Evolutionary conservation across 2,888 invertebrate species (phyloP), one percentile per base, ranked within the genome.

Genomic region (Panorpa germanica): DNA sequence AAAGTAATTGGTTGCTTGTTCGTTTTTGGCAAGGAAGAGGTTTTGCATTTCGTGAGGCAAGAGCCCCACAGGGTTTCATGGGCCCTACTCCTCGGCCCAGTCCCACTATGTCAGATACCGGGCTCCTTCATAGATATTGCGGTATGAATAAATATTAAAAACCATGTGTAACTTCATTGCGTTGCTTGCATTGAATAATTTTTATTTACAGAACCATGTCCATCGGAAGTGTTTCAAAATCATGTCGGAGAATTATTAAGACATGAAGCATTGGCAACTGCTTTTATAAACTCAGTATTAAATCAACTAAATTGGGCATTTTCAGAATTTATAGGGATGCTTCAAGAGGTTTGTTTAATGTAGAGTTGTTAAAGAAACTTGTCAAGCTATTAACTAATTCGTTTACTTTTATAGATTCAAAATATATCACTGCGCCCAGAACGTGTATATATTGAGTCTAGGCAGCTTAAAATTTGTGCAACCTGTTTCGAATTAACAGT

Each of bases 271-370:
- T 57, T 65, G 12, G 69, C 80, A 0, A 70, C 71, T 0, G 54
- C 65, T 1, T 80, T 74, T 45, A 55, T 85, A 8, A 80, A 82
- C 50, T 80, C 78, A 1, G 55, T 85, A 14, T 57, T 85, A 5
- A 80, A 74, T 45, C 81, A 83, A 42, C 57, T 83, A 4, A 83
- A 85, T 53, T 83, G 83, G 83, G 76, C 81, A 0, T 83, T 83
- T 47, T 83, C 83, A 0, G 83, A 85, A 45, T 83, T 83, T 45
- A 76, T 83, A 38, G 70, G 78, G 14, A 70, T 82, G 61, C 61
- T 83, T 45, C 83, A 83, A 48, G 82, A 83, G 61, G 72, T 72
- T 44, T 32, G 21, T 15, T 27, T 4, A 31, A 8, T 33, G 33
- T 19, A 15, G 8, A 14, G 2, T 20, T 20, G 28, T 22, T 11